Percentiles rank a stretch among this genome's conserved stretches.
Evolutionary conservation across 1,140 invertebrate genomes (phyloP).

Genomic region (Whitmania pigra): DNA sequence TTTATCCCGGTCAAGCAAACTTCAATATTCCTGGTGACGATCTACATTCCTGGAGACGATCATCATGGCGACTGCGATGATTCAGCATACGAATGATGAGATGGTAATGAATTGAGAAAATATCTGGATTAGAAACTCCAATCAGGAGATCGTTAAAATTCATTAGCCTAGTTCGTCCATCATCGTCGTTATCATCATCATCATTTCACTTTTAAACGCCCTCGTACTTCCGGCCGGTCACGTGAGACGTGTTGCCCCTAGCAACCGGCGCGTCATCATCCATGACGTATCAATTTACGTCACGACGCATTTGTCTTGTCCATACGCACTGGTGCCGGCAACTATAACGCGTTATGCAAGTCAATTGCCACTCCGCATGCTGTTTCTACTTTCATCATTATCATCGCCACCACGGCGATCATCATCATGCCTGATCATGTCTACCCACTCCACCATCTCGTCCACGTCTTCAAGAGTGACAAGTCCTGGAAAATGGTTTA

Average conservation of each 20-base stretch:
- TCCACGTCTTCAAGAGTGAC: too few relatives aligned
- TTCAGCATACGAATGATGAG: neutral
- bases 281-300: conserved; percentile 15
- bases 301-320: conserved; percentile 9
- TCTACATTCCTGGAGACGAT: neutral
- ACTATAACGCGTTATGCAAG: neutral
- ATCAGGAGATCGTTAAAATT: too few relatives aligned
- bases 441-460: too few relatives aligned
- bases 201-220: conserved; percentile 3
- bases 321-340: neutral
- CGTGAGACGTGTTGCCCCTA: conserved; percentile 11
- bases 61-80: neutral
- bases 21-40: too few relatives aligned
- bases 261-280: conserved; percentile 3
- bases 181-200: conserved; percentile 3
- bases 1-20: too few relatives aligned
- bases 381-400: neutral
- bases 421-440: neutral
- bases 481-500: too few relatives aligned
- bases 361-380: conserved; percentile 3
- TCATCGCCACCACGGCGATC: neutral
- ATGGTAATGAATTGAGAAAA: neutral
- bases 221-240: conserved; percentile 1
- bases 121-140: too few relatives aligned
- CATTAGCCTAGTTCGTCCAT: neutral